A percentile compares a stretch with the other conserved stretches of the same genome.
Conservation (phyloP, 23 tunicate species). For the Trididemnum miniatum region DNA sequence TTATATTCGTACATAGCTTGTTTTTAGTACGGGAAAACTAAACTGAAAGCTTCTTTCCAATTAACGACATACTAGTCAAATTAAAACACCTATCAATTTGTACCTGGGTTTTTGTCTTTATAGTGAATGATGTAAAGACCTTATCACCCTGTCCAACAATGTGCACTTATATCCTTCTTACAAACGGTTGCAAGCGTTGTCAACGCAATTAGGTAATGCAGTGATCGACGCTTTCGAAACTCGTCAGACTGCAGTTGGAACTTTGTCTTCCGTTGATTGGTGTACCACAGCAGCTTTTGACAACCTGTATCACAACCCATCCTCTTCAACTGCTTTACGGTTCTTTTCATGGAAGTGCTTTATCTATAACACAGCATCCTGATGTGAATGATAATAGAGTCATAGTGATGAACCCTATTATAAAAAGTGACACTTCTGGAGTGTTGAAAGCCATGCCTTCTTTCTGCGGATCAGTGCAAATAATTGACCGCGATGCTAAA, state of each 20-base stretch:
- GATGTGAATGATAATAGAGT: background rate
- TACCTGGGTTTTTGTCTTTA: background rate
- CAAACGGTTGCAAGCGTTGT: background rate
- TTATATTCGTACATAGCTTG: too few species aligned
- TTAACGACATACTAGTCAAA: background rate
- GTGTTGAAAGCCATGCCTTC: background rate
- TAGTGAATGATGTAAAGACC: constrained; percentile 2
- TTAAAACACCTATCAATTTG: background rate
- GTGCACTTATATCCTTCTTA: constrained; percentile 2
- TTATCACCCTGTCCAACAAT: background rate
- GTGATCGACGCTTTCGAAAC: background rate
- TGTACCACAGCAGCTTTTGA: constrained; percentile 1
- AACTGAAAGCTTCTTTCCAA: background rate
- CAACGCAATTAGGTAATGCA: background rate
- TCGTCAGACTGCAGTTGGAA: background rate
- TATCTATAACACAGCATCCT: background rate
- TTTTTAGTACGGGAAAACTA: background rate
- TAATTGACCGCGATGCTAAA: background rate
- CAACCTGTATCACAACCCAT: background rate
- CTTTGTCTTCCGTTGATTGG: background rate
- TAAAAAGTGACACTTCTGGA: background rate
- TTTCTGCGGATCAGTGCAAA: background rate
- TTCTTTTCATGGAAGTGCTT: background rate
- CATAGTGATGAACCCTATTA: background rate
- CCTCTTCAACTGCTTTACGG: background rate